Percentiles rank a stretch among this genome's conserved stretches.
Conservation (phyloP, 1,140 invertebrate genomes). For the Agraylea sexmaculata region DNA sequence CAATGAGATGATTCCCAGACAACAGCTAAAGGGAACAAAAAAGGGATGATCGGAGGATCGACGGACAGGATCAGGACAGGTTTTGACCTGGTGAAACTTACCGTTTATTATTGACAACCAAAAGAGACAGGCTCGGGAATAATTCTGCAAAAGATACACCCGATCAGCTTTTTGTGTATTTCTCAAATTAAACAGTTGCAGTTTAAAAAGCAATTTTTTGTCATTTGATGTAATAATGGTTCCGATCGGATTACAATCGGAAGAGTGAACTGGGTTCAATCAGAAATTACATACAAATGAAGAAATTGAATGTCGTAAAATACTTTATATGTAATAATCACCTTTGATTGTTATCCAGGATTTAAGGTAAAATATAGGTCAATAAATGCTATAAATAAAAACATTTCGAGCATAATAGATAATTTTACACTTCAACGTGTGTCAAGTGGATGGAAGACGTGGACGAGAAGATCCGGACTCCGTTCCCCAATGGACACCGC, state of each 20-base stretch:
- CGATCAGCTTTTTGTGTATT: conserved; percentile 36
- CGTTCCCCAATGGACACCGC: conserved; percentile 10
- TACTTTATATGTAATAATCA: too few relatives aligned
- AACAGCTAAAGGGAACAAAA: too few relatives aligned
- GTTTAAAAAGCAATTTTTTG: too few relatives aligned
- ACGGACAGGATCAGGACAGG: conserved; percentile 2
- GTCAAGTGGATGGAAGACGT: conserved; percentile 6
- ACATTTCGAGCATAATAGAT: too few relatives aligned
- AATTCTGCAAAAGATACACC: conserved; percentile 45
- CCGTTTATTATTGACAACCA: conserved; percentile 40
- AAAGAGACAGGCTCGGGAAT: conserved; percentile 37
- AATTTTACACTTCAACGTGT: conserved; percentile 11
- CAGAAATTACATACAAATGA: too few relatives aligned
- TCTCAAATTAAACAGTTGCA: too few relatives aligned
- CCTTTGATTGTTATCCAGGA: conserved; percentile 9
- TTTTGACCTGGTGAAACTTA: conserved; percentile 28
- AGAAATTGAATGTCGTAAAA: too few relatives aligned
- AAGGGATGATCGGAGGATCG: neutral
- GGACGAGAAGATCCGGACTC: conserved; percentile 9
- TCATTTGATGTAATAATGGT: too few relatives aligned
- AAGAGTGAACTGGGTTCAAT: too few relatives aligned
- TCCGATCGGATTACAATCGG: too few relatives aligned
- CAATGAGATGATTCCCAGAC: too few relatives aligned
- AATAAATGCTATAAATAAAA: neutral
- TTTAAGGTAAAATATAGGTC: neutral